Conservation (phyloP, 2,888 invertebrate genomes). For the Stenodera caucasica region DNA sequence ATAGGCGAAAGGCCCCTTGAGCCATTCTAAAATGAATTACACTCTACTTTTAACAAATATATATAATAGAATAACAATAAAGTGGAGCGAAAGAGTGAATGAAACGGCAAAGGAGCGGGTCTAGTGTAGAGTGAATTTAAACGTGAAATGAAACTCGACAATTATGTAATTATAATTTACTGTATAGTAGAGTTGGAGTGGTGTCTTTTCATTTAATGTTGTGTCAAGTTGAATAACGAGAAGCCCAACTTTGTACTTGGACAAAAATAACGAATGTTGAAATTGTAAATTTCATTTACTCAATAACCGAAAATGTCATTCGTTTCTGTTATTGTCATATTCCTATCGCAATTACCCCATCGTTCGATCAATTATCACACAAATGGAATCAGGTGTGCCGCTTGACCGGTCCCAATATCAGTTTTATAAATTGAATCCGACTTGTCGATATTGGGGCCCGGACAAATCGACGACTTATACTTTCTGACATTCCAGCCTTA, state of each 20-base stretch:
- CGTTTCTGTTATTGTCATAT: not conserved
- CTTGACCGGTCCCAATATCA: constrained; percentile 36
- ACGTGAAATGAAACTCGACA: not conserved
- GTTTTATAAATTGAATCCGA: constrained; percentile 37
- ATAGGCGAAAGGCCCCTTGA: not conserved
- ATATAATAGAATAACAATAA: constrained; percentile 1
- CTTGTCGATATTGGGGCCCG: constrained; percentile 31
- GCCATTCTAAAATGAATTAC: not conserved
- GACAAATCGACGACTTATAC: constrained; percentile 21
- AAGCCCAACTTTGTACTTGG: not conserved
- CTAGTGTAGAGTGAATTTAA: no score
- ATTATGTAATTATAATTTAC: constrained; percentile 2
- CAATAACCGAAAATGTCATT: no score
- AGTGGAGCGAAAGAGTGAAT: not conserved
- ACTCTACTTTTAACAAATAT: not conserved
- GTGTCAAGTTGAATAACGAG: not conserved
- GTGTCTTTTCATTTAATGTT: not conserved
- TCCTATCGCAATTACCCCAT: not conserved
- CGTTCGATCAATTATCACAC: not conserved
- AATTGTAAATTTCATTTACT: not conserved
- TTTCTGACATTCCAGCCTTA: constrained; percentile 40
- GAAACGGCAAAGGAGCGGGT: not conserved
- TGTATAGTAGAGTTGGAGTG: not conserved
- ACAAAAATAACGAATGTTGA: not conserved
- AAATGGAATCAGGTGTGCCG: constrained; percentile 37